A percentile compares a stretch with the other conserved stretches of the same genome.
phyloP scores from a whole-genome alignment of 2,113 vertebrate genomes.

The Leuciscus idus region DNA sequence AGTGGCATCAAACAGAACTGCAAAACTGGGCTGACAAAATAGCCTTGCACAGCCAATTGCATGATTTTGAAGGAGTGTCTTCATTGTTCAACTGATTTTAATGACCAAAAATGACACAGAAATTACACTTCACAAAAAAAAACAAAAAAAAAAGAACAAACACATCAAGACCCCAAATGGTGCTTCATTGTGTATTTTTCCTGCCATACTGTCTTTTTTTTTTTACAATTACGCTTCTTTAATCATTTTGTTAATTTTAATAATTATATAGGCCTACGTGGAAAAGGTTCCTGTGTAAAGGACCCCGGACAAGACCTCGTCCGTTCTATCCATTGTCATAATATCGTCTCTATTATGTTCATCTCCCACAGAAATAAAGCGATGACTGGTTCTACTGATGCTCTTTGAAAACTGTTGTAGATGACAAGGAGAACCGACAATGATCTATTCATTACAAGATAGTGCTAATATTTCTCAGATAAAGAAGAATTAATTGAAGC shows the following conservation, averaged over 20 bases:
- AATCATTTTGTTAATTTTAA: neutral
- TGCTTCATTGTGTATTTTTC: conserved; percentile 7
- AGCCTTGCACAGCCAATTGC: neutral
- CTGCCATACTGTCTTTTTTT: neutral
- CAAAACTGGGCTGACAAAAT: neutral
- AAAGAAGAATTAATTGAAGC: conserved; percentile 42
- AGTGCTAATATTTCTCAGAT: conserved; percentile 25
- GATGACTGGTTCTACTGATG: conserved; percentile 33
- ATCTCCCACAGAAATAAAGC: conserved; percentile 24
- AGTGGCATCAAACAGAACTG: no score
- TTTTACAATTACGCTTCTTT: neutral
- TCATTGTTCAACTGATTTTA: neutral
- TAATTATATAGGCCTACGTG: neutral
- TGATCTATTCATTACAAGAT: conserved; percentile 47
- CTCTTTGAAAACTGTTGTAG: conserved; percentile 42
- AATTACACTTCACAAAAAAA: neutral
- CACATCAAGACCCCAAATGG: neutral
- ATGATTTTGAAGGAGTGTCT: neutral
- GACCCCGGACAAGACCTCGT: conserved; percentile 4
- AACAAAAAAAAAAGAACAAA: neutral
- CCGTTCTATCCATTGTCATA: neutral
- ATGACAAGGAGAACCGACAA: conserved; percentile 42
- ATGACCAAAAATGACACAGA: neutral
- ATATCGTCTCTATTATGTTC: neutral
- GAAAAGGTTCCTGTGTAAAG: neutral